Base-by-base conservation (phyloP, 1,140 invertebrate genomes). In the Oedothorax gibbosus region DNA sequence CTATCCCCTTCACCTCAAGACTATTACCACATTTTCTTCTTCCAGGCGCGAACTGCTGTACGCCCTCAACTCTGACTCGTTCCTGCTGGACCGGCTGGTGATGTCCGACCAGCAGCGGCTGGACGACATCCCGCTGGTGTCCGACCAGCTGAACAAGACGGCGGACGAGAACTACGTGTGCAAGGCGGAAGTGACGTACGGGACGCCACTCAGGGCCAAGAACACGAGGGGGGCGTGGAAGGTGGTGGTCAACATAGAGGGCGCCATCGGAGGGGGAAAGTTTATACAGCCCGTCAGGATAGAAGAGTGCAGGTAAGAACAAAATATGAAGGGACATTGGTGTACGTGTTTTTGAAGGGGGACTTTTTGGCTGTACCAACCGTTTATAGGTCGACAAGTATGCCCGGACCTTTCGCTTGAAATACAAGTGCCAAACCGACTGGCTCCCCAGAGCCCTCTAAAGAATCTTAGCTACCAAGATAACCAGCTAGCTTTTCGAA, bases 241-340 rank as follows among this genome's bases (percentile, higher is more conserved):
- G 87, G 96, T 94, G 87, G 95, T 96, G 85, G 95, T 97, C 64
- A 97, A 96, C 87, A 94, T 95, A 0, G 94, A 93, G 0, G 83
- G 86, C 15, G 68, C 15, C 7, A 54, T 7, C 15, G 83, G 73
- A 18, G 14, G 57, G 0, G 75, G 72, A 51, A 72, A 57, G n/a
- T 95, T 96, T 88, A 95, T 94, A 1, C 95, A 97, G 89, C 96
- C 95, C 0, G 89, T 97, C 21, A 89, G 95, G 18, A 89, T 96
- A 80, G 95, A 97, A 89, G 95, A 95, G 88, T 96, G 95, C 91
- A 92, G 93, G 95, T 96, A 88, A 86, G 77, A 35, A 20, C 12
- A n/a, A 12, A 51, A 3, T 51, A 14, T 69, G n/a, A n/a, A n/a
- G n/a, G n/a, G n/a, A n/a, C n/a, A n/a, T n/a, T n/a, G n/a, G n/a